Base-by-base conservation (phyloP, 1,140 invertebrate genomes). In the Trachymyrmex septentrionalis region DNA sequence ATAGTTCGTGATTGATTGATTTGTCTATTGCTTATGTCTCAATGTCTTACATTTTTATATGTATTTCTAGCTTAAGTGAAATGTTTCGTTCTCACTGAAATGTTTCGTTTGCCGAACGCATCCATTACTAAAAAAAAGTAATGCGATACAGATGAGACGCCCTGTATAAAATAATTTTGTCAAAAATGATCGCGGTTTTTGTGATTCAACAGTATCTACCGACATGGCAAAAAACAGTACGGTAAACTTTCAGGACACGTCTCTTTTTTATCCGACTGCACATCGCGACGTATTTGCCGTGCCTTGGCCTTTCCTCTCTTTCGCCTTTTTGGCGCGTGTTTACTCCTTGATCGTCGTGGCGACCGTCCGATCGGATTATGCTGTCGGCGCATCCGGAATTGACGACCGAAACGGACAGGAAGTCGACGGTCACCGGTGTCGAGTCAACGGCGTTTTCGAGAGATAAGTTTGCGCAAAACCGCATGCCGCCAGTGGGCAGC, bases 381-480 rank as follows among this genome's bases (percentile, higher is more conserved):
- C 38, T 30, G 64, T 24, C 63, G 50, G 38, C 75, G 44, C 16
- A 78, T 78, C 63, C 84, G 75, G 64, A 86, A 85, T 67, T 61
- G 75, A 78, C 50, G 50, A 86, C 48, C 63, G 64, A 86, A 86
- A 80, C 75, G 75, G 61, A 86, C 75, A 10, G 61, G 50, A 50
- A 61, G 75, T 59, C 84, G 64, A 38, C 38, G 21, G 72, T 21
- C 61, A 80, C 16, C 50, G 48, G 63, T 19, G 34, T 80, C 84
- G 57, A 14, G 61, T 38, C 38, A 10, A 44, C 10, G 44, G 44
- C 61, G 84, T n/a, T 57, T 44, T 44, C 64, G 64, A 66, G 84
- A 69, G 76, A 86, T 81, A 86, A 86, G 63, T 86, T 86, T 67
- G 55, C 38, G 63, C 75, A 75, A 86, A 86, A 77, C 63, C 30